Percentiles rank a stretch among this genome's conserved stretches.
These are phyloP conservation scores for Limnephilus rhombicus DNA, from an alignment of 2,888 invertebrate genomes.

Conservation along the genomic window DNA sequence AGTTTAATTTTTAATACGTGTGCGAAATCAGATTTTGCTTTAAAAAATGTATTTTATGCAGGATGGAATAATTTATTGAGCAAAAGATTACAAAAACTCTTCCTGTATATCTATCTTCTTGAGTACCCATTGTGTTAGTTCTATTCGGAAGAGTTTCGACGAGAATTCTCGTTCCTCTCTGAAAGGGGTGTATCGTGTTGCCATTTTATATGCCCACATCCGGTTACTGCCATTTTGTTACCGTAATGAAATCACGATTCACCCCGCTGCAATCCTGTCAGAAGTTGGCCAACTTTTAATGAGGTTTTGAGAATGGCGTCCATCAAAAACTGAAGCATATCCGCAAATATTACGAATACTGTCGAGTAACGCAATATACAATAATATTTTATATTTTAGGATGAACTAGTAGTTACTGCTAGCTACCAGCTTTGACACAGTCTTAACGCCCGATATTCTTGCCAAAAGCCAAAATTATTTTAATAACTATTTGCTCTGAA, in stretches of 20 bases:
- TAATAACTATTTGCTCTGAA: too few relatives aligned
- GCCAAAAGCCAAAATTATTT: too few relatives aligned
- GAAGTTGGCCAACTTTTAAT: slow-evolving; percentile 44
- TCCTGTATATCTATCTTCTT: neutral
- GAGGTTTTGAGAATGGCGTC: slow-evolving; percentile 7
- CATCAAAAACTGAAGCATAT: neutral
- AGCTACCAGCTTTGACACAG: neutral
- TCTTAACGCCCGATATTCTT: too few relatives aligned
- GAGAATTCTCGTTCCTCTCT: neutral
- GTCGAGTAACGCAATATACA: neutral
- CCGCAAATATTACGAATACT: neutral
- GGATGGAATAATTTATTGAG: too few relatives aligned
- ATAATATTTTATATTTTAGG: neutral
- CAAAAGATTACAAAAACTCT: too few relatives aligned
- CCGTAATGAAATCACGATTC: slow-evolving; percentile 55
- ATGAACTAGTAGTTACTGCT: neutral
- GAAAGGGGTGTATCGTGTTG: neutral
- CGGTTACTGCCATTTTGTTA: slow-evolving; percentile 21
- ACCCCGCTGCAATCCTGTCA: slow-evolving; percentile 25
- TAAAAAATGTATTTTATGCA: too few relatives aligned
- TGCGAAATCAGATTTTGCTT: too few relatives aligned
- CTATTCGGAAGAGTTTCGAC: neutral
- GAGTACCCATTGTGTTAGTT: neutral
- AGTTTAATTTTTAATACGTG: too few relatives aligned
- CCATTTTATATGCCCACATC: neutral